A percentile compares a stretch with the other conserved stretches of the same genome.
These are phyloP conservation scores for Nymphalis polychloros DNA, from an alignment of 2,888 invertebrate species.

Conservation along the genomic window DNA sequence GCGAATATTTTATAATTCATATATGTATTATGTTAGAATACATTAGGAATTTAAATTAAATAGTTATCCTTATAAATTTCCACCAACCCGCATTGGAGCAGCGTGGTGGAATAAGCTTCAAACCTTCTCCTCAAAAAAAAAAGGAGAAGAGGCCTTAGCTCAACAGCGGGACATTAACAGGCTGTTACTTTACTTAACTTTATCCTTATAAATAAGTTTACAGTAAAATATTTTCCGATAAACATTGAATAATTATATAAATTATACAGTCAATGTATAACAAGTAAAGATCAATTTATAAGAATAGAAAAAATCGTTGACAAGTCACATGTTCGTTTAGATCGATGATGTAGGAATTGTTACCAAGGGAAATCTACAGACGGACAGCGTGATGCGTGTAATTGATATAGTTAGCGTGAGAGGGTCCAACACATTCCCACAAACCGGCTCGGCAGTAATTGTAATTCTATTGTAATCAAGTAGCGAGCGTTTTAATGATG, in stretches of 20 bases:
- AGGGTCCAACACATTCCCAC: slow-evolving; percentile 44
- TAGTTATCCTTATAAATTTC: too few species aligned
- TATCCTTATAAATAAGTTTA: too few species aligned
- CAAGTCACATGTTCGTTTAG: slow-evolving; percentile 65
- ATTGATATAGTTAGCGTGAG: slow-evolving; percentile 52
- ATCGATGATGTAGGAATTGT: slow-evolving; percentile 61
- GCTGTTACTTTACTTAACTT: too few species aligned
- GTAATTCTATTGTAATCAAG: slow-evolving; percentile 35
- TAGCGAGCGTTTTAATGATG: slow-evolving; percentile 24
- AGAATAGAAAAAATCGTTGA: slow-evolving; percentile 46
- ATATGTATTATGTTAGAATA: too few species aligned
- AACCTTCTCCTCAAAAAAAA: too few species aligned
- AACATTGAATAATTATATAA: not conserved
- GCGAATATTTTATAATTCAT: too few species aligned
- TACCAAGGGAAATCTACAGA: slow-evolving; percentile 68
- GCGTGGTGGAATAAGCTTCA: too few species aligned
- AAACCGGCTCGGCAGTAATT: slow-evolving; percentile 29
- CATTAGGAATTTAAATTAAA: too few species aligned
- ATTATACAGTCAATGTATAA: not conserved
- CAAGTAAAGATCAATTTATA: not conserved
- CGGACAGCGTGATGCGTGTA: slow-evolving; percentile 48
- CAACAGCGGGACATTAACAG: too few species aligned
- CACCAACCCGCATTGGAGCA: too few species aligned
- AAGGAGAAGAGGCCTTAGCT: too few species aligned
- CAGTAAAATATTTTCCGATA: not conserved